phyloP scores from a whole-genome alignment of 2,797 vertebrate genomes.

The Lepus townsendii region DNA sequence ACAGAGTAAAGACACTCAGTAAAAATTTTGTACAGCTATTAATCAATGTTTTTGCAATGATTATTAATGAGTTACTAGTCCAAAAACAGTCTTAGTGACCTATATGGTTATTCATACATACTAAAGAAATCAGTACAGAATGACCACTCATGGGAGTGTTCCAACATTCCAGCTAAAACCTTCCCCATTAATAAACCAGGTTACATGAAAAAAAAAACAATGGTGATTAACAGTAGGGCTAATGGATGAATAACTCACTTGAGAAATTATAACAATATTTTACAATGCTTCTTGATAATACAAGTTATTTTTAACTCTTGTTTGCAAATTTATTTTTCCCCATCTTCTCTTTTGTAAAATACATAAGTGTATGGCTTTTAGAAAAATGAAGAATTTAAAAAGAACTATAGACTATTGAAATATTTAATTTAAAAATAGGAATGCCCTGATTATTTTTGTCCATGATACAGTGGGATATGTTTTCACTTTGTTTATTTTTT shows the following conservation, averaged over 20 bases:
- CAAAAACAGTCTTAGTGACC: neutral
- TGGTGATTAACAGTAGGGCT: neutral
- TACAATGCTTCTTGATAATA: neutral
- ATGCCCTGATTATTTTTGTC: neutral
- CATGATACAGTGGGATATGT: neutral
- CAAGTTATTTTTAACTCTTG: neutral
- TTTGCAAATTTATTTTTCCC: neutral
- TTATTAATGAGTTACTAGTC: conserved; percentile 25
- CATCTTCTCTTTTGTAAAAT: neutral
- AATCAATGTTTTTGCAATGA: conserved; percentile 41
- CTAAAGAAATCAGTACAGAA: neutral
- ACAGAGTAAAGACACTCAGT: neutral
- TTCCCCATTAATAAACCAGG: neutral
- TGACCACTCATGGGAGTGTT: neutral
- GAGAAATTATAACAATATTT: conserved; percentile 9
- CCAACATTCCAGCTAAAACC: neutral
- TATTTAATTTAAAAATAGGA: neutral
- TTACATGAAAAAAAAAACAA: conserved; percentile 13
- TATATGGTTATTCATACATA: neutral
- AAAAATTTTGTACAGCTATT: conserved; percentile 19
- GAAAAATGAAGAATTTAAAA: neutral
- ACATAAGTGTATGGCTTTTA: neutral
- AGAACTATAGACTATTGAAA: neutral
- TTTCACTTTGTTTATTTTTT: neutral
- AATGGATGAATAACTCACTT: neutral